Evolutionary conservation across 2,888 invertebrate genomes (phyloP).

Genomic region (Tinea trinotella): DNA sequence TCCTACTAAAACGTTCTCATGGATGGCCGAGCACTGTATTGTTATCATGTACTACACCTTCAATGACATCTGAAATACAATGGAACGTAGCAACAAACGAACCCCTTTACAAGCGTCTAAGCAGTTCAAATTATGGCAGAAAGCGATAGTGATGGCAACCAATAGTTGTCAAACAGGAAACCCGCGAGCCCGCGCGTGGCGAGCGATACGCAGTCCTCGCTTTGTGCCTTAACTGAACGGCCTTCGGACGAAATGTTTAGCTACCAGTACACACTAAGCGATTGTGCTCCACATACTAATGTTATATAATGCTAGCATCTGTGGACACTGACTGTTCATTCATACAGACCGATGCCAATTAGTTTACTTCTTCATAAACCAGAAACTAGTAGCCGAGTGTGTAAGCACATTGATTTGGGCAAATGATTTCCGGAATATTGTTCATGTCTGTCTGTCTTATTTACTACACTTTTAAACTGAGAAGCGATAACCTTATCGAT

Average conservation of each 20-base stretch:
- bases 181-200: slow-evolving; percentile 60
- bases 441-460: slow-evolving; percentile 23
- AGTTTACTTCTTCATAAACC: slow-evolving; percentile 10
- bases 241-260: slow-evolving; percentile 61
- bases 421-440: slow-evolving; percentile 11
- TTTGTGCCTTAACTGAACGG: slow-evolving; percentile 45
- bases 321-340: slow-evolving; percentile 55
- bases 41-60: slow-evolving; percentile 13
- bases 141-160: slow-evolving; percentile 70
- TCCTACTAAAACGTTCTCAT: slow-evolving; percentile 7
- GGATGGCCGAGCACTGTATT: slow-evolving; percentile 2
- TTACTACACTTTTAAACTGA: slow-evolving; percentile 19
- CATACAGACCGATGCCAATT: slow-evolving; percentile 46
- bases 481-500: slow-evolving; percentile 41
- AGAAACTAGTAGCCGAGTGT: background rate
- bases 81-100: slow-evolving; percentile 49
- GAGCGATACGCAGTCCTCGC: slow-evolving; percentile 52
- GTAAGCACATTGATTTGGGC: background rate
- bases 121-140: slow-evolving; percentile 39
- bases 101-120: slow-evolving; percentile 65
- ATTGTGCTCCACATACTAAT: slow-evolving; percentile 36
- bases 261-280: slow-evolving; percentile 33
- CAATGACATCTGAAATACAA: slow-evolving; percentile 14
- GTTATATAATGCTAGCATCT: slow-evolving; percentile 50
- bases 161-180: slow-evolving; percentile 72